These are phyloP conservation scores for Steatornis caripensis DNA, from an alignment of 2,113 vertebrate species.

Conservation along the genomic window DNA sequence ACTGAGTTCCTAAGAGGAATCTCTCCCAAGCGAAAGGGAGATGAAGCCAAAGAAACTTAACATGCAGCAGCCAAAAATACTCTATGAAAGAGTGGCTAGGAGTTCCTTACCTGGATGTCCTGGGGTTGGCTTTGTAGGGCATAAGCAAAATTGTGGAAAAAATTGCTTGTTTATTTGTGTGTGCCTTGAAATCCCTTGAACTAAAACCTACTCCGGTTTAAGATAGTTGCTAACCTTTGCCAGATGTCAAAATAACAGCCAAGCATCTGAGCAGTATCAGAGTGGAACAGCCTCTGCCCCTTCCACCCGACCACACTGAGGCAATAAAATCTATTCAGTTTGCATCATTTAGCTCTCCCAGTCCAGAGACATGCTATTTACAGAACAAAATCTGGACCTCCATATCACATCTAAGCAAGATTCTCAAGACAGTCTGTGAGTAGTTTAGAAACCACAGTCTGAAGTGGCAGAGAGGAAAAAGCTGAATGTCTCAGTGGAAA, in stretches of 20 bases:
- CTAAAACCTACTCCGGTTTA: neutral
- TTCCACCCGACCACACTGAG: accelerated
- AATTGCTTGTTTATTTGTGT: neutral
- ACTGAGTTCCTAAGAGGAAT: neutral
- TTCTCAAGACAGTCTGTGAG: neutral
- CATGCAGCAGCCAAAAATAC: neutral
- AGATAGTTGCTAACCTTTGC: neutral
- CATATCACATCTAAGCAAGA: neutral
- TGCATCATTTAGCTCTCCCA: neutral
- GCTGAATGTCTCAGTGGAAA: neutral
- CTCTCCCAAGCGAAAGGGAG: neutral
- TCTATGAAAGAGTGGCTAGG: neutral
- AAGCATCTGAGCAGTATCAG: neutral
- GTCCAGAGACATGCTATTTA: neutral
- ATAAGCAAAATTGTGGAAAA: neutral
- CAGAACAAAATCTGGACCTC: neutral
- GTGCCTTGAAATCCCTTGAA: neutral
- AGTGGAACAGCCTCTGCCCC: neutral
- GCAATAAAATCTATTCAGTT: neutral
- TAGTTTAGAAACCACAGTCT: neutral
- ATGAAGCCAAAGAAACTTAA: neutral
- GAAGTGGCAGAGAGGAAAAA: neutral
- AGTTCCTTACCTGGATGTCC: neutral
- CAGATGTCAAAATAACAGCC: neutral
- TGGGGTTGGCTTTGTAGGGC: neutral